phyloP scores from a whole-genome alignment of 2,797 vertebrate genomes.

The Cygnus olor region DNA sequence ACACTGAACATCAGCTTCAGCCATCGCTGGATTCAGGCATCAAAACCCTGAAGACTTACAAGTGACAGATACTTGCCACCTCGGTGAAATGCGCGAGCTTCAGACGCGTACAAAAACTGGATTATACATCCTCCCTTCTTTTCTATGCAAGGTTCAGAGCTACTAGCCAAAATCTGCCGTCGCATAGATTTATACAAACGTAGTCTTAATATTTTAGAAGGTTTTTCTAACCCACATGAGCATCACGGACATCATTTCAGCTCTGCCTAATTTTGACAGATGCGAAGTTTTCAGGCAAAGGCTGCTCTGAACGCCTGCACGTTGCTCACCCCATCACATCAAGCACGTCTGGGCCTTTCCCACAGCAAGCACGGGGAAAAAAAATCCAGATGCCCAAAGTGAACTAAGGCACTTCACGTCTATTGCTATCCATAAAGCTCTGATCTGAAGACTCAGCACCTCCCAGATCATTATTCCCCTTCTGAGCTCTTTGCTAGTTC shows the following conservation, averaged over 20 bases:
- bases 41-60: not conserved
- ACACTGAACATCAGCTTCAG: not conserved
- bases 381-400: not conserved
- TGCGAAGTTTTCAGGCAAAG: not conserved
- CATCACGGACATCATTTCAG: not conserved
- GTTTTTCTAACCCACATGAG: not conserved
- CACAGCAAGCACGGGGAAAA: rapidly evolving
- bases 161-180: not conserved
- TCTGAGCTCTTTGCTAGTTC: not conserved
- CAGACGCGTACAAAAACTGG: not conserved
- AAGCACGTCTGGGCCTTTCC: not conserved
- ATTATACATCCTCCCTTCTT: not conserved
- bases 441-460: not conserved
- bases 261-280: not conserved
- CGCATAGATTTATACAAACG: not conserved
- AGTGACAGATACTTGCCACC: not conserved
- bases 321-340: rapidly evolving
- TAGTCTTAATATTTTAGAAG: rapidly evolving
- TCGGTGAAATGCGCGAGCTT: not conserved
- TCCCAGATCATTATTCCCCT: not conserved
- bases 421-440: not conserved
- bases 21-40: not conserved
- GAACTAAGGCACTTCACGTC: not conserved
- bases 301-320: not conserved
- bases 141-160: not conserved